A percentile compares a stretch with the other conserved stretches of the same genome.
These are phyloP conservation scores for Magallana angulata DNA, from an alignment of 1,140 invertebrate species.

Conservation along the genomic window DNA sequence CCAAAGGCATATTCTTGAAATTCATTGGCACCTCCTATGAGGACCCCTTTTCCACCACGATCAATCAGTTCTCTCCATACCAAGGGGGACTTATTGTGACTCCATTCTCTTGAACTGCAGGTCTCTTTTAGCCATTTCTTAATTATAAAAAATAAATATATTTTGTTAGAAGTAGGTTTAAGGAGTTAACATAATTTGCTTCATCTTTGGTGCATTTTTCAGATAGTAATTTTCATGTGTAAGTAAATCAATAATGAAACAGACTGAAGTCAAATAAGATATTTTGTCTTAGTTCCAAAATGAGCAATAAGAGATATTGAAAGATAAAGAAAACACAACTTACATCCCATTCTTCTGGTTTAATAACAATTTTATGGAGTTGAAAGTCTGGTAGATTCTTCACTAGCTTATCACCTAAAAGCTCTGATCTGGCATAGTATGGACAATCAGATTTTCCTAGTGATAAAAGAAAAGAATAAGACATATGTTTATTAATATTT, in stretches of 20 bases:
- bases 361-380: slow-evolving; percentile 78
- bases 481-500: too few relatives aligned
- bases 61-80: slow-evolving; percentile 80
- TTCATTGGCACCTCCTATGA: slow-evolving; percentile 79
- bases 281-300: too few relatives aligned
- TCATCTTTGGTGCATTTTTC: too few relatives aligned
- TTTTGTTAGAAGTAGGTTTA: too few relatives aligned
- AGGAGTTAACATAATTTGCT: too few relatives aligned
- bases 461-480: too few relatives aligned
- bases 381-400: slow-evolving; percentile 77
- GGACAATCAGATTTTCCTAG: slow-evolving; percentile 78
- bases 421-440: slow-evolving; percentile 77
- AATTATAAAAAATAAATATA: not conserved
- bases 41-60: slow-evolving; percentile 79
- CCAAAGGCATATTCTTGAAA: slow-evolving; percentile 79
- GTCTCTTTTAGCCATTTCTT: slow-evolving; percentile 75
- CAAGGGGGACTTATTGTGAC: slow-evolving; percentile 76
- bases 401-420: slow-evolving; percentile 76
- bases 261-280: too few relatives aligned
- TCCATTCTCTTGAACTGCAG: slow-evolving; percentile 75
- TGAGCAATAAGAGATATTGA: too few relatives aligned
- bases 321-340: slow-evolving; percentile 7
- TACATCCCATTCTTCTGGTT: slow-evolving; percentile 76
- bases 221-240: too few relatives aligned
- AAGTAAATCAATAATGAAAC: too few relatives aligned